phyloP scores from a whole-genome alignment of 2,113 vertebrate genomes.

The Nettapus auritus region DNA sequence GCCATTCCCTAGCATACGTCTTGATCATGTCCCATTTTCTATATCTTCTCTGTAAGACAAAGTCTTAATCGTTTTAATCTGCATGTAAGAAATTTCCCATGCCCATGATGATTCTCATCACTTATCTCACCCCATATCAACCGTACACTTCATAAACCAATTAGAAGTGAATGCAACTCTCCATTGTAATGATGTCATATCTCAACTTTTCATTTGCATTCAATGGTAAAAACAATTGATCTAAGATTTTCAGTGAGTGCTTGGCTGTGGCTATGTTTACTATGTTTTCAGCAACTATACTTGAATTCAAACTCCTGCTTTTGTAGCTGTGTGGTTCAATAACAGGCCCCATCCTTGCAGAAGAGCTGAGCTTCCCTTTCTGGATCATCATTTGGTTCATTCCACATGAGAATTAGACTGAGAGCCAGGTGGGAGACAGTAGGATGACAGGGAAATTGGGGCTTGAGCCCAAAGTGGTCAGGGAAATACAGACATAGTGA shows the following conservation, averaged over 20 bases:
- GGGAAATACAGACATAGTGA: neutral
- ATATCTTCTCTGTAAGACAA: neutral
- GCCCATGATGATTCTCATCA: neutral
- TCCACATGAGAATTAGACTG: neutral
- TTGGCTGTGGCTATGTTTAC: neutral
- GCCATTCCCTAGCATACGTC: neutral
- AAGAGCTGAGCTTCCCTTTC: neutral
- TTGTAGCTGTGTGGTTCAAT: neutral
- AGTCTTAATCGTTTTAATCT: neutral
- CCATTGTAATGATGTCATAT: neutral
- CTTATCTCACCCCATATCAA: neutral
- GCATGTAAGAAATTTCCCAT: neutral
- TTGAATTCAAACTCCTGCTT: neutral
- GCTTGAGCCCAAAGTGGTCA: neutral
- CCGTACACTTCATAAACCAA: neutral
- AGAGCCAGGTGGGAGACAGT: neutral
- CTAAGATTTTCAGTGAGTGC: neutral
- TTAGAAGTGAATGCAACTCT: neutral
- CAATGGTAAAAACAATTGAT: neutral
- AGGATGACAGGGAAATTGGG: neutral
- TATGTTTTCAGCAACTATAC: neutral
- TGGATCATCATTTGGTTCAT: neutral
- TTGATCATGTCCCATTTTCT: neutral
- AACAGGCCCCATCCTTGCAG: neutral
- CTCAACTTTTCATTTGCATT: neutral